Evolutionary conservation across 2,888 invertebrate genomes (phyloP), one percentile per base, ranked within the genome.

Genomic region (Gastrophysa polygoni): DNA sequence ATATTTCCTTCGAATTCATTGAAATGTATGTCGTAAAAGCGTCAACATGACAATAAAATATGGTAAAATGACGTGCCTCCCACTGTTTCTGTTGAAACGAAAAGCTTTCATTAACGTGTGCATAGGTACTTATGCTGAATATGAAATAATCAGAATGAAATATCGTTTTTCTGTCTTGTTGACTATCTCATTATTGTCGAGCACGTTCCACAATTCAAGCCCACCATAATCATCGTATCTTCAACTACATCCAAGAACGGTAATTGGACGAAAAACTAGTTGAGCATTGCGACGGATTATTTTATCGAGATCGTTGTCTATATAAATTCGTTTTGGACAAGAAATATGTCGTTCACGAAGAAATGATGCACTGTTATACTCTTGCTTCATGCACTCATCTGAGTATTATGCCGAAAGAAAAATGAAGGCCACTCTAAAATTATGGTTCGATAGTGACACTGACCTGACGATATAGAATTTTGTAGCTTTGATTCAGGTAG

Each of bases 251-350:
- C 24, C 10, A 11, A 8, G 54, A n/a, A 44, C 8, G 54, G 21
- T 38, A 21, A 52, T 52, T 52, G 38, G 10, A n/a, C 21, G 18
- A 52, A 52, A 52, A 52, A 52, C 52, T 38, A 11, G 52, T 20
- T 16, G 14, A 16, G 32, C 29, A 51, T 34, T 18, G 5, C 38
- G 16, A 50, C 29, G 50, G 29, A n/a, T n/a, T 32, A 32, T 32
- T 18, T 34, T 32, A 14, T 18, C 34, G 17, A 17, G 20, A 52
- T 7, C 52, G 34, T 52, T 52, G 34, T 21, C 21, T n/a, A n/a
- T n/a, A n/a, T n/a, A n/a, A n/a, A n/a, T n/a, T n/a, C n/a, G n/a
- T n/a, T n/a, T n/a, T n/a, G n/a, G n/a, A n/a, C n/a, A n/a, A n/a
- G n/a, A n/a, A n/a, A n/a, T n/a, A n/a, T n/a, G n/a, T n/a, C n/a